Percentiles rank a stretch among this genome's conserved stretches.
phyloP scores from a whole-genome alignment of 2,113 vertebrate genomes.

The Leucopternis melanops region DNA sequence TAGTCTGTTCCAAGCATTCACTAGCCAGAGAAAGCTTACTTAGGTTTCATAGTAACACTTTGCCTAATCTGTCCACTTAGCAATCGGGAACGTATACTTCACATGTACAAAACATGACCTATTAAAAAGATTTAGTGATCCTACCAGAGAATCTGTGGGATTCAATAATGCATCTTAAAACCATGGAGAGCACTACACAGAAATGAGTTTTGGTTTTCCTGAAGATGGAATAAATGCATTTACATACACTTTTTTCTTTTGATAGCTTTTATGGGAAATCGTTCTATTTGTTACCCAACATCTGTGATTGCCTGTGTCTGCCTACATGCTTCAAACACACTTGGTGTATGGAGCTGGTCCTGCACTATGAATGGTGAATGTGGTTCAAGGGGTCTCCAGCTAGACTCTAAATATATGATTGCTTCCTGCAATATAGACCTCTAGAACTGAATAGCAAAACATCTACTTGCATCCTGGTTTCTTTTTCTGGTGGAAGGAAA shows the following conservation, averaged over 20 bases:
- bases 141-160: neutral
- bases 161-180: neutral
- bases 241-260: neutral
- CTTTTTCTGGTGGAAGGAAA: neutral
- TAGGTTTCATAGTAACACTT: neutral
- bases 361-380: neutral
- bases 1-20: neutral
- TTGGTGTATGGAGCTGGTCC: neutral
- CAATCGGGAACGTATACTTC: neutral
- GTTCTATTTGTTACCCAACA: neutral
- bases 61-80: neutral
- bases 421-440: neutral
- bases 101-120: neutral
- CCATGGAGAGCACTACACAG: neutral
- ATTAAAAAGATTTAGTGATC: neutral
- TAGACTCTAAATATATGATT: neutral
- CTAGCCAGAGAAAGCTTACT: neutral
- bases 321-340: neutral
- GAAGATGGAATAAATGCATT: neutral
- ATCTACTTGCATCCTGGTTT: neutral
- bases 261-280: neutral
- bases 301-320: neutral
- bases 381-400: neutral
- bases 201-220: neutral
- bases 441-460: neutral